Percentiles rank a stretch among this genome's conserved stretches.
These are phyloP conservation scores for Solenodon paradoxus DNA, from an alignment of 2,113 vertebrate species.

Conservation along the genomic window DNA sequence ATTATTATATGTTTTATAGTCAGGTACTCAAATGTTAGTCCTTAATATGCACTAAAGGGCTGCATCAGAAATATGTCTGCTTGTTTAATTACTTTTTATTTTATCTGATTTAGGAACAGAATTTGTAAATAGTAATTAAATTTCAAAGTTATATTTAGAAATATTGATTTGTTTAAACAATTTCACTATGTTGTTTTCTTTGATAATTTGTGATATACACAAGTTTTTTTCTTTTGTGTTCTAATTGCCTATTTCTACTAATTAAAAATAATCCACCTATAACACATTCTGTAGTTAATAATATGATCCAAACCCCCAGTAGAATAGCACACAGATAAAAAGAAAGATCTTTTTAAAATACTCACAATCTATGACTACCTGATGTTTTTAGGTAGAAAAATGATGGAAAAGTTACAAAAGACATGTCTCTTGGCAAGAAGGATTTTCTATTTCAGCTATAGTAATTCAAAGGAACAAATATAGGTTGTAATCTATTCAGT, in stretches of 20 bases:
- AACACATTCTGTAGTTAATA: not conserved
- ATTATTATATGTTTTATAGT: not conserved
- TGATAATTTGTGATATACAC: not conserved
- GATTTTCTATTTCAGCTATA: not conserved
- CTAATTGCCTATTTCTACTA: not conserved
- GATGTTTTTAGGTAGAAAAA: slow-evolving; percentile 5
- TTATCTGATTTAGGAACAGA: not conserved
- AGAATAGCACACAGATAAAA: not conserved
- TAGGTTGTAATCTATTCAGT: slow-evolving; percentile 28
- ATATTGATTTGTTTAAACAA: not conserved
- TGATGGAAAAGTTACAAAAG: not conserved
- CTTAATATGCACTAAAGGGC: not conserved
- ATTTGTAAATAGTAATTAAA: not conserved
- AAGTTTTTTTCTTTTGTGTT: not conserved
- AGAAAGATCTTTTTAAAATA: not conserved
- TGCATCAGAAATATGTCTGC: not conserved
- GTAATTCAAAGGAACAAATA: not conserved
- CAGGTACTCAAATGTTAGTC: not conserved
- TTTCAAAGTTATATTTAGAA: not conserved
- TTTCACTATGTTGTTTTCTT: not conserved
- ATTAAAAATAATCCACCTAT: not conserved
- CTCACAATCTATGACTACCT: not conserved
- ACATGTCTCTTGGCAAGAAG: not conserved
- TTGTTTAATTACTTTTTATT: not conserved
- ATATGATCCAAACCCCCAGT: not conserved